phyloP scores from a whole-genome alignment of 2,888 invertebrate genomes.

The Nomada flava region DNA sequence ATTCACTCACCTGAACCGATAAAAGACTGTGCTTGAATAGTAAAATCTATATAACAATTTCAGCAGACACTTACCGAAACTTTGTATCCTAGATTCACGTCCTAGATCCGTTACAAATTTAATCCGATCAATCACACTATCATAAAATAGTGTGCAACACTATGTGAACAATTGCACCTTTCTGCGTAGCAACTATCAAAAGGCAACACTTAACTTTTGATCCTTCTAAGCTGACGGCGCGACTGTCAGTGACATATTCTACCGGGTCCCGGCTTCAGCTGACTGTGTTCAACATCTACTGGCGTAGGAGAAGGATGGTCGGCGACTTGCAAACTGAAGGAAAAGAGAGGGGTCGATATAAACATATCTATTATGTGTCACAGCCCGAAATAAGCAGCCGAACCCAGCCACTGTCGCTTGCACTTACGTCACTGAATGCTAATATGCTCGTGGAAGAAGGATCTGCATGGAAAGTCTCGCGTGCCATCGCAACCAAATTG shows the following conservation, averaged over 20 bases:
- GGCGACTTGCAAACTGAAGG: neutral
- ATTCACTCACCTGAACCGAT: neutral
- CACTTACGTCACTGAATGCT: constrained; percentile 58
- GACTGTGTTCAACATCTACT: constrained; percentile 39
- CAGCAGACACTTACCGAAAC: neutral
- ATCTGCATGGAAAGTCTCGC: constrained; percentile 4
- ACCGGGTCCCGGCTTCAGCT: constrained; percentile 47
- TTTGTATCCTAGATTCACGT: neutral
- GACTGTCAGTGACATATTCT: constrained; percentile 40
- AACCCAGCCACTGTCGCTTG: constrained; percentile 45
- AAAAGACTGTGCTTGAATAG: no score
- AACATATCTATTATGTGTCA: constrained; percentile 69
- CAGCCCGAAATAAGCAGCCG: constrained; percentile 70
- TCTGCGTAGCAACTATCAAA: neutral
- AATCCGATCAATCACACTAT: neutral
- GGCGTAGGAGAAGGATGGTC: constrained; percentile 33
- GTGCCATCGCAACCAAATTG: neutral
- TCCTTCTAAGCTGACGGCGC: neutral
- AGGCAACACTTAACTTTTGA: neutral
- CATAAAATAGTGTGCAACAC: no score
- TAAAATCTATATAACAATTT: neutral
- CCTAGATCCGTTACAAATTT: neutral
- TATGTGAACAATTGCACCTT: neutral
- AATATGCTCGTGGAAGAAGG: constrained; percentile 22
- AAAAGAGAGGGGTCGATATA: constrained; percentile 58